Percentiles rank a stretch among this genome's conserved stretches.
Evolutionary conservation across 2,113 vertebrate genomes (phyloP).

Genomic region (Euleptes europaea): DNA sequence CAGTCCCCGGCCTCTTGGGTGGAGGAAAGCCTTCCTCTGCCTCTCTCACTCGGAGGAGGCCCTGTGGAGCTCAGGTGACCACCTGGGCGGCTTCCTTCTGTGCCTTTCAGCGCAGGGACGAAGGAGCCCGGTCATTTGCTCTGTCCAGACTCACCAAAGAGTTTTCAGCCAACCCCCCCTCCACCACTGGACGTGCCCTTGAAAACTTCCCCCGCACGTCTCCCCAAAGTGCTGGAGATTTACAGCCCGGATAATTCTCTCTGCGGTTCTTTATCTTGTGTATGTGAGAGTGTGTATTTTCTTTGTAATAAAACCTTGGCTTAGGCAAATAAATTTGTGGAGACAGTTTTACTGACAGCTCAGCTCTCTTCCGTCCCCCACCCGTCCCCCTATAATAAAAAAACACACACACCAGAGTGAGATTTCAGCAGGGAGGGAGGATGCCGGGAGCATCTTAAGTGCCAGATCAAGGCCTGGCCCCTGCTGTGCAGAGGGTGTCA

Average conservation of each 20-base stretch:
- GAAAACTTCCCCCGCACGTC: conserved; percentile 31
- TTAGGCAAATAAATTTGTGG: conserved; percentile 64
- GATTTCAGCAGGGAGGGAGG: conserved; percentile 32
- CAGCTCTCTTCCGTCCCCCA: not conserved
- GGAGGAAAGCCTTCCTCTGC: too few species aligned
- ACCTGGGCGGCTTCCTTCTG: not conserved
- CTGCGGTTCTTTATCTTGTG: conserved; percentile 4
- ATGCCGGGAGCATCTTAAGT: conserved; percentile 33
- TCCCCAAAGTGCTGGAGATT: conserved; percentile 23
- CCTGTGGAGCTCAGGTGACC: too few species aligned
- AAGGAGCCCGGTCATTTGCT: too few species aligned
- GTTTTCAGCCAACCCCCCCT: conserved; percentile 16
- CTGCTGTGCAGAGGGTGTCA: not conserved
- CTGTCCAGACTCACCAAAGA: not conserved
- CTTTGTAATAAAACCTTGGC: conserved; percentile 68
- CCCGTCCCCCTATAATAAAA: conserved; percentile 43
- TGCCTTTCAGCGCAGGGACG: too few species aligned
- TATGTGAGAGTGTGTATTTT: conserved; percentile 42
- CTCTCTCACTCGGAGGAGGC: too few species aligned
- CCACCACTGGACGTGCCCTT: conserved; percentile 41
- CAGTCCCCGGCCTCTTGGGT: too few species aligned
- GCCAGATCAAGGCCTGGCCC: conserved; percentile 38
- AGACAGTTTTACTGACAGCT: conserved; percentile 60
- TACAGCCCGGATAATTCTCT: conserved; percentile 25
- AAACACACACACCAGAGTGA: conserved; percentile 3